Evolutionary conservation across 2,888 invertebrate species (phyloP).

Genomic region (Caenorhabditis imperialis): DNA sequence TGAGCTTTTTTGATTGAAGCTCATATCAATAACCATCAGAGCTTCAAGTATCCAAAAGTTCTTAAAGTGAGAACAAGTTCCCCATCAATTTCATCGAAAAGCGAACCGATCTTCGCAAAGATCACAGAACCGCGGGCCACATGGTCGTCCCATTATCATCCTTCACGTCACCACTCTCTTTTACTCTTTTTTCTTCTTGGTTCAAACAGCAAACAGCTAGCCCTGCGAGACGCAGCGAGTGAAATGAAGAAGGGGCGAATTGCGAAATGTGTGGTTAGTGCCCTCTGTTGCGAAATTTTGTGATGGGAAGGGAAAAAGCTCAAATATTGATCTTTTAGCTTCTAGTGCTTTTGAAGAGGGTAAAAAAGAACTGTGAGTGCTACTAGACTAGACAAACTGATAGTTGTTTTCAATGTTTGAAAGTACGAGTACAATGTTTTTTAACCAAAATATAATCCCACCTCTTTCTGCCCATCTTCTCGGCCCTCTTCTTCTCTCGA

Average conservation of each 20-base stretch:
- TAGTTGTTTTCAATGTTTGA: too few relatives aligned
- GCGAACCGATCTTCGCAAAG: conserved; percentile 5
- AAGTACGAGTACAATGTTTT: too few relatives aligned
- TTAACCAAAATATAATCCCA: neutral
- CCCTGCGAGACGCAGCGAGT: conserved; percentile 12
- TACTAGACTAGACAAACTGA: too few relatives aligned
- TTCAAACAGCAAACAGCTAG: conserved; percentile 39
- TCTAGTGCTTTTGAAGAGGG: neutral
- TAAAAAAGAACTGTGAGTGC: too few relatives aligned
- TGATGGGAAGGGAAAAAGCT: conserved; percentile 1
- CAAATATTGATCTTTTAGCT: conserved; percentile 47
- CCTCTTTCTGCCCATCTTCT: conserved; percentile 52
- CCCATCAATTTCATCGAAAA: too few relatives aligned
- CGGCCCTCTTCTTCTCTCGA: conserved; percentile 73
- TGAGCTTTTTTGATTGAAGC: too few relatives aligned
- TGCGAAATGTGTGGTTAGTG: conserved; percentile 9
- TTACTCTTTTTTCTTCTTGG: conserved; percentile 1
- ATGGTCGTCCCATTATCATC: conserved; percentile 44
- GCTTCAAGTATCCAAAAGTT: too few relatives aligned
- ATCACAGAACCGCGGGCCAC: conserved; percentile 50
- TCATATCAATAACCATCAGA: too few relatives aligned
- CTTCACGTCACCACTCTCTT: conserved; percentile 36
- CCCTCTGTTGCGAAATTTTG: conserved; percentile 4
- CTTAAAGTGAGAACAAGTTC: too few relatives aligned
- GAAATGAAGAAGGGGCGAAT: conserved; percentile 15